Evolutionary conservation across 2,888 invertebrate species (phyloP), one percentile per base, ranked within the genome.

Genomic region (Gnatocerus cornutus): DNA sequence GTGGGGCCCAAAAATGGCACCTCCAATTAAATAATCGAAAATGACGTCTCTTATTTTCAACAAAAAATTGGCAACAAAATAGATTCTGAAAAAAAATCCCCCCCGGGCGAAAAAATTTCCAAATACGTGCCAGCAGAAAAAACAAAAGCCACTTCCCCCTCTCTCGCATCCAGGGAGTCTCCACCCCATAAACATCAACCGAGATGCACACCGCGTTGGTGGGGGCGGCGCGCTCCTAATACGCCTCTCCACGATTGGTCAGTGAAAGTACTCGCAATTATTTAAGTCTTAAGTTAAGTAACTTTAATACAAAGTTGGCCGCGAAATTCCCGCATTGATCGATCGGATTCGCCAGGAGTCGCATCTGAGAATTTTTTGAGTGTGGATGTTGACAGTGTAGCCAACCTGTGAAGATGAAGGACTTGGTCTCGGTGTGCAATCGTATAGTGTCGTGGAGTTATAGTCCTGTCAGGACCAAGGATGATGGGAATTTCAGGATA

Each of bases 361-460:
- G 45, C 37, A 33, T 27, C 48, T 13, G 13, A 33, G 33, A 13
- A 41, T 10, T 41, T 41, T 41, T n/a, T n/a, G 12, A 12, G 41
- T n/a, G 41, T 13, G 41, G 13, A 13, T 41, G 41, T 13, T 41
- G 7, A 10, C 3, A 41, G 41, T 41, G 41, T 12, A n/a, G 12
- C 41, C 7, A 41, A 13, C 12, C 3, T n/a, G 41, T 41, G n/a
- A 80, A 77, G 71, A 84, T 84, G 84, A 84, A 82, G 73, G 83
- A 83, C 43, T 71, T 79, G 14, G 68, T 76, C 27, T 62, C 76
- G n/a, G 73, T 81, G 45, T 81, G 80, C 81, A 77, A 78, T 39
- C 76, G 78, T 7, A 50, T 83, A 16, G 71, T 81, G 33, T 78
- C 80, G 14, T 79, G 77, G 39, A 80, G 80, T 0, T 83, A 83